Conservation (phyloP, 2,113 vertebrate species). For the Alosa alosa region DNA sequence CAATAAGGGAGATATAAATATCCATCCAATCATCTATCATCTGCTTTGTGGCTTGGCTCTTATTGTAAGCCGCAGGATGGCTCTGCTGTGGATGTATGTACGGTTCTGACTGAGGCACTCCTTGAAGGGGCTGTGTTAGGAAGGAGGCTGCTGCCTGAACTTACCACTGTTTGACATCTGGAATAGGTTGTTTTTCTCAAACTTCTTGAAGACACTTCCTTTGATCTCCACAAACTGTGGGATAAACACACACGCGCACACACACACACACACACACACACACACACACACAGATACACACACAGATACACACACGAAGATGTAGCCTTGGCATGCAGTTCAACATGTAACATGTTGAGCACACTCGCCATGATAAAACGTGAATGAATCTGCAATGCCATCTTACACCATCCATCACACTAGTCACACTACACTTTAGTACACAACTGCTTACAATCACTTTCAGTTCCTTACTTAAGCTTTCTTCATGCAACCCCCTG, state of each 20-base stretch:
- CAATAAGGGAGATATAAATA: not conserved
- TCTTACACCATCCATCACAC: not conserved
- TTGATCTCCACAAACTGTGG: slow-evolving; percentile 97
- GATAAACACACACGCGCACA: slow-evolving; percentile 17
- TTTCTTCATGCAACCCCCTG: not conserved
- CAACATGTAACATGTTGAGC: not conserved
- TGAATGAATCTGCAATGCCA: not conserved
- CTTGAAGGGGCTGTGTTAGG: not conserved
- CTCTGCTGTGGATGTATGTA: not conserved
- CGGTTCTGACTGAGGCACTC: not conserved
- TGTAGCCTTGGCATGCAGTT: not conserved
- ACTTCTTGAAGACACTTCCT: slow-evolving; percentile 99
- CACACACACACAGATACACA: not conserved
- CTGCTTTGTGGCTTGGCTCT: not conserved
- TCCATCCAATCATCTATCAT: not conserved
- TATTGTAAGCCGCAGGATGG: not conserved
- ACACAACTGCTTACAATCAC: not conserved
- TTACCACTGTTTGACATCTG: slow-evolving; percentile 98
- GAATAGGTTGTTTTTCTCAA: slow-evolving; percentile 98
- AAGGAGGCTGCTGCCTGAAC: slow-evolving; percentile 47
- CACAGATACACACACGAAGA: not conserved
- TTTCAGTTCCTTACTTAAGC: not conserved
- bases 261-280: not conserved
- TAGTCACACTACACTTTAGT: not conserved
- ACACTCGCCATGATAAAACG: not conserved